Percentiles rank a stretch among this genome's conserved stretches.
phyloP scores from a whole-genome alignment of 2,113 vertebrate species.

The Perca fluviatilis region DNA sequence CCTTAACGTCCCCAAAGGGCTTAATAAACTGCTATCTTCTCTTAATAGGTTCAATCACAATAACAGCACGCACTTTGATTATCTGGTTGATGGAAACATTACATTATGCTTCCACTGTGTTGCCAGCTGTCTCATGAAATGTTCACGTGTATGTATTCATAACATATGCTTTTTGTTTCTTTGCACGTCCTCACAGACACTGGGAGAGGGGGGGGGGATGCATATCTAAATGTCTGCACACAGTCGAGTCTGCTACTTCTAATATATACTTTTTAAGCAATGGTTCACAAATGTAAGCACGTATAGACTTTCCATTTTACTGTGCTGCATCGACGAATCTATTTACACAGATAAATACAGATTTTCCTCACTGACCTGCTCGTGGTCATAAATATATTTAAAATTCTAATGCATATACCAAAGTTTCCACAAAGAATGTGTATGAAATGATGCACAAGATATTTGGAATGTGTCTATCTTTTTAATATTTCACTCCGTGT shows the following conservation, averaged over 20 bases:
- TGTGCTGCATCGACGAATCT: too few relatives aligned
- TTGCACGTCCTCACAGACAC: neutral
- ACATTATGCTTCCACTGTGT: neutral
- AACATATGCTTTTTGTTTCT: neutral
- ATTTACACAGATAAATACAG: too few relatives aligned
- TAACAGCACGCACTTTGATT: slow-evolving; percentile 10
- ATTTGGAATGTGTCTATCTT: too few relatives aligned
- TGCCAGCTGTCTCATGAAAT: slow-evolving; percentile 22
- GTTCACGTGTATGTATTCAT: neutral
- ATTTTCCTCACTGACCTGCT: too few relatives aligned
- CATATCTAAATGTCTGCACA: neutral
- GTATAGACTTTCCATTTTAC: too few relatives aligned
- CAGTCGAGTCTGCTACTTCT: neutral
- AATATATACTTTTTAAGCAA: too few relatives aligned
- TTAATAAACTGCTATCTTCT: slow-evolving; percentile 22
- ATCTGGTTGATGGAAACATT: neutral
- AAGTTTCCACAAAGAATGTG: too few relatives aligned
- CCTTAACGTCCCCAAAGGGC: slow-evolving; percentile 1
- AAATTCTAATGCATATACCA: too few relatives aligned
- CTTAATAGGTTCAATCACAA: slow-evolving; percentile 45
- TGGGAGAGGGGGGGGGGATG: fast-evolving
- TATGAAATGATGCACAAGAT: too few relatives aligned
- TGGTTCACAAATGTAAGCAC: too few relatives aligned
- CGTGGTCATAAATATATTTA: too few relatives aligned
- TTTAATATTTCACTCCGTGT: neutral